Percentiles rank a stretch among this genome's conserved stretches.
Conservation (phyloP, 2,888 invertebrate species). For the Dolomedes plantarius region DNA sequence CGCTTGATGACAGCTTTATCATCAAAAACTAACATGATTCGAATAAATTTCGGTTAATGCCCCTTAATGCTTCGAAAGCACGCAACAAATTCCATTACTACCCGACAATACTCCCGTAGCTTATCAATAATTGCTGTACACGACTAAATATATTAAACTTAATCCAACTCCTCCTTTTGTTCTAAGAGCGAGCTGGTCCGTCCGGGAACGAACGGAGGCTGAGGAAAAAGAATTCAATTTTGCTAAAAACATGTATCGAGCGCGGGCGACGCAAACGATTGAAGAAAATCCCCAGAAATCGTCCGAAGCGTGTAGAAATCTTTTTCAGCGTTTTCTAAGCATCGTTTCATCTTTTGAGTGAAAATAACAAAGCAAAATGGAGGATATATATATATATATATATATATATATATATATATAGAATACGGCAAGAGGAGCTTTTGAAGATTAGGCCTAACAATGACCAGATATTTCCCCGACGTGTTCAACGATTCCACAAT, state of each 20-base stretch:
- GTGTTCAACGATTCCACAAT: slow-evolving; percentile 66
- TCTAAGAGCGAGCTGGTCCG: not conserved
- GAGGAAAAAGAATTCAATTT: slow-evolving; percentile 33
- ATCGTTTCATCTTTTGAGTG: slow-evolving; percentile 51
- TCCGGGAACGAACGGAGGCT: not conserved
- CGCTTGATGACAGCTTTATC: no score
- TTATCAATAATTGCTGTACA: not conserved
- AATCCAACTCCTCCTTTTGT: not conserved
- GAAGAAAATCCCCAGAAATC: slow-evolving; percentile 23
- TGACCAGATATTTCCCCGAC: slow-evolving; percentile 63
- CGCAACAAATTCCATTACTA: not conserved
- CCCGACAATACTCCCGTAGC: not conserved
- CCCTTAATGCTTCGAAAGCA: not conserved
- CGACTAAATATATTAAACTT: not conserved
- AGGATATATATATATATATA: no score
- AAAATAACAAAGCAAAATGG: slow-evolving; percentile 19
- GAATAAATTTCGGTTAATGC: not conserved
- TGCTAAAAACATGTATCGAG: slow-evolving; percentile 26
- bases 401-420: no score
- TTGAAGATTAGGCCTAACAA: slow-evolving; percentile 56
- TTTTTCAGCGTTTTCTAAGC: slow-evolving; percentile 55
- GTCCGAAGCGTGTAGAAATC: slow-evolving; percentile 44
- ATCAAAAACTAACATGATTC: not conserved
- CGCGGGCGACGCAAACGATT: not conserved
- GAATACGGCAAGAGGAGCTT: not conserved